Evolutionary conservation across 2,113 vertebrate genomes (phyloP).

Genomic region (Dryoscopus gambensis): DNA sequence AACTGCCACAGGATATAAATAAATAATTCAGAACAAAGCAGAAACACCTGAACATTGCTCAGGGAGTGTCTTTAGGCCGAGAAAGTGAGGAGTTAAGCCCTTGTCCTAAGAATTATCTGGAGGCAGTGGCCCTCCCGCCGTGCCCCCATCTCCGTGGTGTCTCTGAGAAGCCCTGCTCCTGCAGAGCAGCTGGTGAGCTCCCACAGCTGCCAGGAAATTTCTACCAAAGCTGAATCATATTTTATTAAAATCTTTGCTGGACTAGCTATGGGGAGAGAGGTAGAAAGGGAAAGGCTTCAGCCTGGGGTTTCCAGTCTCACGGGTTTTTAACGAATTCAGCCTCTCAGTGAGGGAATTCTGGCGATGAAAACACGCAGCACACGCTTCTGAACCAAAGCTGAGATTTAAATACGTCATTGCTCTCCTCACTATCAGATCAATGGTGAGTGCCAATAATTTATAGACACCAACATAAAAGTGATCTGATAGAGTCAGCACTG

Average conservation of each 20-base stretch:
- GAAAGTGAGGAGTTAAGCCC: background rate
- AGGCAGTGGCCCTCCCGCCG: background rate
- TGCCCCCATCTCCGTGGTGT: accelerated
- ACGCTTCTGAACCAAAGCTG: background rate
- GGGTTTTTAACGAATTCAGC: background rate
- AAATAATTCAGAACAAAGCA: background rate
- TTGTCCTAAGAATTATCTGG: background rate
- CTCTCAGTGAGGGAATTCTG: background rate
- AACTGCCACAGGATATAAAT: background rate
- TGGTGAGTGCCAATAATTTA: background rate
- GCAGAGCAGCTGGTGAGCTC: background rate
- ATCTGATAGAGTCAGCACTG: background rate
- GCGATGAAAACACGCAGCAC: background rate
- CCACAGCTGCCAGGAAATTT: background rate
- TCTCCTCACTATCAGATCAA: background rate
- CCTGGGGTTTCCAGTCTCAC: background rate
- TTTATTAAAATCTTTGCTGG: background rate
- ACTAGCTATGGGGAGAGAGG: background rate
- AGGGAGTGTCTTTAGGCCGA: background rate
- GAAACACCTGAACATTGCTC: background rate
- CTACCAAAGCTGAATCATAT: background rate
- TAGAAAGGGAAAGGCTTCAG: background rate
- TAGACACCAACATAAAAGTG: background rate
- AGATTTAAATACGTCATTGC: background rate
- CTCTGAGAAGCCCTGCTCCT: background rate